Percentiles rank a stretch among this genome's conserved stretches.
Conservation (phyloP, 1,140 invertebrate genomes). For the Streblospio benedicti region DNA sequence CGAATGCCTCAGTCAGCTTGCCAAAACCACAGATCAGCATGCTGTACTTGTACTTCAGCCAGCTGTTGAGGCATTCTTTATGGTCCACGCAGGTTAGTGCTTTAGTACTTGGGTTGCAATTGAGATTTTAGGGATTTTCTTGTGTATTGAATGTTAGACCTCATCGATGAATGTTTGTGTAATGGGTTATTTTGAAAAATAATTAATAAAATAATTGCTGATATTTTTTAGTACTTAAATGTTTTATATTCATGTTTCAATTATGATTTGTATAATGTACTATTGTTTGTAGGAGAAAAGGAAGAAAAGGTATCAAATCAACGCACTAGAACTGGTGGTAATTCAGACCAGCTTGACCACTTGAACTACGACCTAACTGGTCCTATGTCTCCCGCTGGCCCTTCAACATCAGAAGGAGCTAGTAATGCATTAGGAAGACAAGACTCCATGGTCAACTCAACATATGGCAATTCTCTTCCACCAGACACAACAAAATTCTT, state of each 20-base stretch:
- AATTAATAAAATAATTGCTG: too few species aligned
- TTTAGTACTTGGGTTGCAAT: too few species aligned
- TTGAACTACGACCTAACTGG: constrained; percentile 49
- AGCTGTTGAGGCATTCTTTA: constrained; percentile 84
- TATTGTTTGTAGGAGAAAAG: constrained; percentile 37
- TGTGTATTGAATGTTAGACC: too few species aligned
- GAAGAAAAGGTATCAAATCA: constrained; percentile 25
- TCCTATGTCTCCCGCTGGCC: constrained; percentile 47
- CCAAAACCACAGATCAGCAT: constrained; percentile 82
- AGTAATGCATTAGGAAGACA: constrained; percentile 29
- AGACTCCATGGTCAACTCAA: constrained; percentile 25
- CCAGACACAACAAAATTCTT: constrained; percentile 64
- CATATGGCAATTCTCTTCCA: constrained; percentile 30
- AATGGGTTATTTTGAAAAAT: too few species aligned
- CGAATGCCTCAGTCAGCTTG: constrained; percentile 69
- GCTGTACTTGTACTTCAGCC: constrained; percentile 85
- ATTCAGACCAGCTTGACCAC: constrained; percentile 53
- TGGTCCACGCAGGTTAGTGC: constrained; percentile 65
- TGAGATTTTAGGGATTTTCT: too few species aligned
- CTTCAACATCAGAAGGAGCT: constrained; percentile 21
- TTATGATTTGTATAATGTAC: constrained; percentile 9
- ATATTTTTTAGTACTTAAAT: too few species aligned
- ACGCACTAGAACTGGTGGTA: constrained; percentile 50
- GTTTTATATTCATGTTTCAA: not conserved
- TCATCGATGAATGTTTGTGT: too few species aligned